These are phyloP conservation scores for Patiria miniata DNA, from an alignment of 35 echinoderm and acorn worm species.

Conservation along the genomic window DNA sequence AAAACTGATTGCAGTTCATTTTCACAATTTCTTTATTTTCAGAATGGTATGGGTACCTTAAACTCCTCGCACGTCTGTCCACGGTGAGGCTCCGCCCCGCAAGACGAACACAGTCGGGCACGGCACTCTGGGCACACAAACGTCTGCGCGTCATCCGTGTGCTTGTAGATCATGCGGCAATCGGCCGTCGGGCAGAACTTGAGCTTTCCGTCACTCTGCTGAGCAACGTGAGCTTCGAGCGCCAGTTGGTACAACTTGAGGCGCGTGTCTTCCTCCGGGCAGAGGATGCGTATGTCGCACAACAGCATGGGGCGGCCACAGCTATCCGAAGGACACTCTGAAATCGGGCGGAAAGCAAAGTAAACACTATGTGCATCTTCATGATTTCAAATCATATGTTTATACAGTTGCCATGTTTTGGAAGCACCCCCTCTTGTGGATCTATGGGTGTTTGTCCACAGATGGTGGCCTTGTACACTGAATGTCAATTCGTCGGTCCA, in stretches of 20 bases:
- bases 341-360: no score
- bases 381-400: not conserved
- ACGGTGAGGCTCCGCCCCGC: slow-evolving; percentile 15
- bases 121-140: slow-evolving; percentile 20
- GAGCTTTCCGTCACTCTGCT: not conserved
- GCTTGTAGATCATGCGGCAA: slow-evolving; percentile 42
- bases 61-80: slow-evolving; percentile 38
- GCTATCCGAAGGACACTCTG: slow-evolving; percentile 7
- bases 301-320: slow-evolving; percentile 21
- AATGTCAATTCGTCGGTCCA: no score
- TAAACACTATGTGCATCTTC: not conserved
- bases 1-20: no score
- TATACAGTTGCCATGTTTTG: not conserved
- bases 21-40: no score
- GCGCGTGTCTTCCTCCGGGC: not conserved
- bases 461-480: no score
- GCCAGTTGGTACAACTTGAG: slow-evolving; percentile 1
- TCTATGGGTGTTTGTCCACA: no score
- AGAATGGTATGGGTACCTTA: not conserved
- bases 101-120: slow-evolving; percentile 31
- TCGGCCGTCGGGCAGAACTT: slow-evolving; percentile 44
- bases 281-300: slow-evolving; percentile 46
- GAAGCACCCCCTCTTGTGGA: no score
- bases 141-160: not conserved
- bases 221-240: slow-evolving; percentile 28